Evolutionary conservation across 2,113 vertebrate genomes (phyloP).

Genomic region (Ciconia boyciana): DNA sequence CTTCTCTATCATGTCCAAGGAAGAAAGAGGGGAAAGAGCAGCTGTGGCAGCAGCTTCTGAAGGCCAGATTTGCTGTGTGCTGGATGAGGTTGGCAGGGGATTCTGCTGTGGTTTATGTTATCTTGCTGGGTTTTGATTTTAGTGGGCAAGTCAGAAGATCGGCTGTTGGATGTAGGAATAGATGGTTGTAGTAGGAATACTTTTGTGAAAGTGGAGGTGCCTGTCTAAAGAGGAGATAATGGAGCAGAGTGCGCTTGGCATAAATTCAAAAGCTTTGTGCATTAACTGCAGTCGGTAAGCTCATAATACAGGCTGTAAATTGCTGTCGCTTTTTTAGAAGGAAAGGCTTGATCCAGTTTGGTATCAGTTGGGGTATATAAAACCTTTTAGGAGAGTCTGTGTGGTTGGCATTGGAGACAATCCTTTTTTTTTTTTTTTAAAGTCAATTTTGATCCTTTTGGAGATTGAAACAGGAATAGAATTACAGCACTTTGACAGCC

Average conservation of each 20-base stretch:
- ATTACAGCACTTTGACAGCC: slow-evolving; percentile 11
- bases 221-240: background rate
- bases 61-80: background rate
- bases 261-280: background rate
- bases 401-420: background rate
- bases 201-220: background rate
- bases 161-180: background rate
- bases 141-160: background rate
- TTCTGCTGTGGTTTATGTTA: background rate
- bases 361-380: background rate
- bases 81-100: background rate
- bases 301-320: background rate
- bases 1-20: background rate
- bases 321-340: background rate
- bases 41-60: background rate
- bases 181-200: background rate
- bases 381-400: background rate
- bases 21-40: background rate
- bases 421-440: background rate
- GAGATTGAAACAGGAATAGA: background rate
- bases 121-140: background rate
- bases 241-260: background rate
- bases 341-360: background rate
- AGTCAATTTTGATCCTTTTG: slow-evolving; percentile 3
- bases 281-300: background rate